Evolutionary conservation across 2,888 invertebrate species (phyloP).

Genomic region (Eurytoma californica): DNA sequence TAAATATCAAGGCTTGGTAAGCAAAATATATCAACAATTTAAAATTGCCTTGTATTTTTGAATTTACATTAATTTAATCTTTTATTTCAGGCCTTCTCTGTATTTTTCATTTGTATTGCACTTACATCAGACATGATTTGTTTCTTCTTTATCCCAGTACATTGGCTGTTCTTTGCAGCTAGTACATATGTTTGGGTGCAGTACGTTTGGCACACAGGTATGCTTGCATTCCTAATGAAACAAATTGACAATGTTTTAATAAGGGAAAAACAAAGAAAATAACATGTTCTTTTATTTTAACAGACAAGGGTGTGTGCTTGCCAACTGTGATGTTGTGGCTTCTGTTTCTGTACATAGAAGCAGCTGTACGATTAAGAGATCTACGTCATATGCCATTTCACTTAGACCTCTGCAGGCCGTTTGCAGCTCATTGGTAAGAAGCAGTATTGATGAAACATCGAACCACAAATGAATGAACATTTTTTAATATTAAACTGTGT

Average conservation of each 20-base stretch:
- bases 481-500: constrained; percentile 28
- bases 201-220: constrained; percentile 98
- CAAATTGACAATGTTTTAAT: neutral
- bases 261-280: neutral
- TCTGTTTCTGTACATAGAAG: constrained; percentile 95
- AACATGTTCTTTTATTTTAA: constrained; percentile 34
- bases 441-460: neutral
- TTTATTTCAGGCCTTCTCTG: constrained; percentile 91
- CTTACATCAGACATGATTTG: constrained; percentile 98
- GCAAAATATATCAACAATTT: constrained; percentile 69
- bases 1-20: constrained; percentile 97
- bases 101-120: constrained; percentile 98
- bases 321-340: constrained; percentile 96
- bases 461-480: neutral
- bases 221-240: constrained; percentile 59
- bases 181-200: constrained; percentile 99
- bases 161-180: constrained; percentile 98
- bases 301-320: constrained; percentile 94
- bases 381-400: constrained; percentile 89
- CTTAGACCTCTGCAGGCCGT: constrained; percentile 93
- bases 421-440: constrained; percentile 95
- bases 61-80: neutral
- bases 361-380: constrained; percentile 89
- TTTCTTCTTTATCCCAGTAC: constrained; percentile 98
- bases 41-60: neutral